These are phyloP conservation scores for Polyergus mexicanus DNA, from an alignment of 1,140 invertebrate species.

Conservation along the genomic window DNA sequence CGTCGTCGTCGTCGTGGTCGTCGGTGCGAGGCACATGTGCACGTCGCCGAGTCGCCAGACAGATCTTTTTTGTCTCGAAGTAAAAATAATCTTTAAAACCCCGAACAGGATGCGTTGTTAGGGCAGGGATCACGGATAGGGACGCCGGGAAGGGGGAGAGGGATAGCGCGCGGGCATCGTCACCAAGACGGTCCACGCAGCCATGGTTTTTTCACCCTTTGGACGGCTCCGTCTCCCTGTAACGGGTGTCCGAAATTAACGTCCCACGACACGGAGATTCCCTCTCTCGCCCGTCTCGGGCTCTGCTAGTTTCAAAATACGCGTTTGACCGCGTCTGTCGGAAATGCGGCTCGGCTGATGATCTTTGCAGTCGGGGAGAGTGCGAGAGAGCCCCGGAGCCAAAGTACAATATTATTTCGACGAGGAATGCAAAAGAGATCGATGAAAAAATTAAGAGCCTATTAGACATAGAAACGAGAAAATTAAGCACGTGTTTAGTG, in stretches of 20 bases:
- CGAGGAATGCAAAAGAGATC: neutral
- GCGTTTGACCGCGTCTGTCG: conserved; percentile 66
- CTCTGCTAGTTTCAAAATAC: conserved; percentile 1
- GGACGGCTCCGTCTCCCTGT: conserved; percentile 80
- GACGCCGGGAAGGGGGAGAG: conserved; percentile 56
- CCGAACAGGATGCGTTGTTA: conserved; percentile 85
- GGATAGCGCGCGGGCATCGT: conserved; percentile 80
- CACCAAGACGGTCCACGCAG: conserved; percentile 81
- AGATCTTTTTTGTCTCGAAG: conserved; percentile 86
- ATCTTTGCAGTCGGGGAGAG: neutral
- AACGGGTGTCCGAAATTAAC: conserved; percentile 85
- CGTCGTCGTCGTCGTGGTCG: conserved; percentile 63
- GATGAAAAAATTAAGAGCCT: neutral
- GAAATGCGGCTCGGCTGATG: conserved; percentile 24
- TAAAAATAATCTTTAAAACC: conserved; percentile 87
- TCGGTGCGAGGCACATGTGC: conserved; percentile 81
- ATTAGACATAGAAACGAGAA: neutral
- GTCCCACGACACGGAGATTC: conserved; percentile 60
- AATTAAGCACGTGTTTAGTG: no score
- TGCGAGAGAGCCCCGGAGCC: neutral
- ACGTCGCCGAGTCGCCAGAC: conserved; percentile 84
- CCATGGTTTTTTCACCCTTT: conserved; percentile 85
- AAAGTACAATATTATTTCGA: neutral
- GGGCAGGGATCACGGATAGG: conserved; percentile 60
- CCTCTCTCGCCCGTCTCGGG: neutral